A percentile compares a stretch with the other conserved stretches of the same genome.
Evolutionary conservation across 2,113 vertebrate genomes (phyloP).

Genomic region (Synodontis membranacea): DNA sequence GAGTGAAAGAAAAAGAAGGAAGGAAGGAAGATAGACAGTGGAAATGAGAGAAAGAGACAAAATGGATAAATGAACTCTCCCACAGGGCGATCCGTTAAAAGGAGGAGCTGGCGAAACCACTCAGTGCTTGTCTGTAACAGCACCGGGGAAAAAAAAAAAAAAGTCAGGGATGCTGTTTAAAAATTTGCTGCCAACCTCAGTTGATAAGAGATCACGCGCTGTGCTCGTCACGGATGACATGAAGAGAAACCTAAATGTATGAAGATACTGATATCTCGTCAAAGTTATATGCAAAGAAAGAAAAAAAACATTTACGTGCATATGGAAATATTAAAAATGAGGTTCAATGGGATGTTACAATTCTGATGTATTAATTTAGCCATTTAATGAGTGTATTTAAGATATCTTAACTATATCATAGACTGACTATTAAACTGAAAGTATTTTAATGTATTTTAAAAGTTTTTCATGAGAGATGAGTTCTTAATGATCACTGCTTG

Average conservation of each 20-base stretch:
- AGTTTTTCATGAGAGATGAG: neutral
- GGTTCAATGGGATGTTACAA: neutral
- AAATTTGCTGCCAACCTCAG: neutral
- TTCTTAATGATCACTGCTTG: neutral
- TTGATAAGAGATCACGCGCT: neutral
- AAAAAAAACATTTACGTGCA: neutral
- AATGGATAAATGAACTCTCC: too few species aligned
- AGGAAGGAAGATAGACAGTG: too few species aligned
- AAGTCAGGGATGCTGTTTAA: neutral
- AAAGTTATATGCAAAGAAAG: neutral
- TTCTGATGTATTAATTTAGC: neutral
- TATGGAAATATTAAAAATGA: neutral
- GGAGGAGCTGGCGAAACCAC: conserved; percentile 14
- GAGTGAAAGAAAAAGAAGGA: neutral
- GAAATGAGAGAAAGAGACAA: too few species aligned
- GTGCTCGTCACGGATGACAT: conserved; percentile 17
- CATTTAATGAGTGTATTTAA: neutral
- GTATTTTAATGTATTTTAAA: neutral
- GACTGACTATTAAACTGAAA: neutral
- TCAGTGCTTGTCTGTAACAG: neutral
- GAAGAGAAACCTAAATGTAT: neutral
- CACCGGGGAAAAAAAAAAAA: neutral
- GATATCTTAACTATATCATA: neutral
- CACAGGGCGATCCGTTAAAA: neutral
- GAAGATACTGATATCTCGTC: neutral